Evolutionary conservation across 1,140 invertebrate species (phyloP).

Genomic region (Drosophila tsacasi): DNA sequence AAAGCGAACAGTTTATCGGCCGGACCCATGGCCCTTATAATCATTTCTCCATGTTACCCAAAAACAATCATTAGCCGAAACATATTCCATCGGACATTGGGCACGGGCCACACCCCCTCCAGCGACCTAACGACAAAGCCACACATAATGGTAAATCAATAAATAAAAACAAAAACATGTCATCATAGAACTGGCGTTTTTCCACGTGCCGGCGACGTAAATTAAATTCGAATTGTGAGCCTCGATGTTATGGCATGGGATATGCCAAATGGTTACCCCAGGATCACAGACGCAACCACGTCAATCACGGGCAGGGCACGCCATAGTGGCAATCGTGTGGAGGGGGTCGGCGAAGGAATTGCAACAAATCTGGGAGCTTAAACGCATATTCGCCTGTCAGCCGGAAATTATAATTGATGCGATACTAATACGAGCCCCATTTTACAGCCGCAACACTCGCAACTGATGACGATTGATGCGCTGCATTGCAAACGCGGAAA

Average conservation of each 20-base stretch:
- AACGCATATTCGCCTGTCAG: constrained; percentile 69
- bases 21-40: constrained; percentile 13
- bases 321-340: constrained; percentile 11
- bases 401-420: constrained; percentile 80
- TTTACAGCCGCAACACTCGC: constrained; percentile 37
- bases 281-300: constrained; percentile 15
- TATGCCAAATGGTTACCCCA: constrained; percentile 42
- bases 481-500: constrained; percentile 67
- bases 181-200: constrained; percentile 17
- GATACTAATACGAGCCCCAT: constrained; percentile 74
- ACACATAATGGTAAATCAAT: constrained; percentile 74
- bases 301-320: constrained; percentile 18
- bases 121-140: constrained; percentile 32
- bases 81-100: constrained; percentile 32
- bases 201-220: constrained; percentile 27
- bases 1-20: constrained; percentile 8
- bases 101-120: constrained; percentile 32
- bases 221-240: constrained; percentile 57
- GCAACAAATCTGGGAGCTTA: constrained; percentile 64
- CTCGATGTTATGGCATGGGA: constrained; percentile 25
- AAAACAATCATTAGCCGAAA: constrained; percentile 65
- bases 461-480: constrained; percentile 78
- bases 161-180: constrained; percentile 41
- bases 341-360: constrained; percentile 32
- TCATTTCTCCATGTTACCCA: constrained; percentile 15